Percentiles rank a stretch among this genome's conserved stretches.
Conservation (phyloP, 2,888 invertebrate species). For the Ctenicera cuprea region DNA sequence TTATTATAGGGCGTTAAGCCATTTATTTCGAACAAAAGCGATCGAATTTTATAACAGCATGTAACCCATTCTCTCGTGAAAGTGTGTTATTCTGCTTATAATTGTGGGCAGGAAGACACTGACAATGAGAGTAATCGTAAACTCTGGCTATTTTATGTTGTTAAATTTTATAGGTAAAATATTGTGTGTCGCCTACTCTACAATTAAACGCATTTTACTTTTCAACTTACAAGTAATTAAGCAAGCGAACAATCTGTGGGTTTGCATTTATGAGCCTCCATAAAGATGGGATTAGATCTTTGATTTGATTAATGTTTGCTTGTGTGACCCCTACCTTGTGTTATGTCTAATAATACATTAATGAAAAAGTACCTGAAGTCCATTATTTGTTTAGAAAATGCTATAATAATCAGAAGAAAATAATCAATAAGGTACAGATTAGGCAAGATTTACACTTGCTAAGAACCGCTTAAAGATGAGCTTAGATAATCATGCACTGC, state of each 20-base stretch:
- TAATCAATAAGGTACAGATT: no score
- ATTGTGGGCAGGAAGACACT: slow-evolving; percentile 23
- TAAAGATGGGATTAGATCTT: slow-evolving; percentile 21
- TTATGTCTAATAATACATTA: neutral
- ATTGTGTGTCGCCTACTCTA: slow-evolving; percentile 38
- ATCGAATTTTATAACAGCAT: slow-evolving; percentile 39
- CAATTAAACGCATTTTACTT: slow-evolving; percentile 40
- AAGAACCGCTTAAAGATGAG: no score
- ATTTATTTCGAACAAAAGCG: slow-evolving; percentile 37
- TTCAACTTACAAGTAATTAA: slow-evolving; percentile 35
- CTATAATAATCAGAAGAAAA: no score
- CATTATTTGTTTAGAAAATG: no score
- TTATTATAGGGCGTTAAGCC: slow-evolving; percentile 34
- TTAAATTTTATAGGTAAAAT: slow-evolving; percentile 39
- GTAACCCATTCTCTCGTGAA: slow-evolving; percentile 28
- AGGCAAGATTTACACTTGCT: no score
- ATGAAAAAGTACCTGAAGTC: neutral
- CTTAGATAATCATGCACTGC: no score
- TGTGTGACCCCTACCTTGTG: neutral
- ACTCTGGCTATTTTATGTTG: slow-evolving; percentile 17
- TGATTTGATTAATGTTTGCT: slow-evolving; percentile 19
- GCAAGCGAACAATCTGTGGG: slow-evolving; percentile 15
- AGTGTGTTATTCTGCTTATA: slow-evolving; percentile 30
- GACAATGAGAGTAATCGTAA: slow-evolving; percentile 38
- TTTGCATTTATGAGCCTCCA: slow-evolving; percentile 27